phyloP scores from a whole-genome alignment of 2,888 invertebrate genomes.

The Disparrhopalites patrizii region DNA sequence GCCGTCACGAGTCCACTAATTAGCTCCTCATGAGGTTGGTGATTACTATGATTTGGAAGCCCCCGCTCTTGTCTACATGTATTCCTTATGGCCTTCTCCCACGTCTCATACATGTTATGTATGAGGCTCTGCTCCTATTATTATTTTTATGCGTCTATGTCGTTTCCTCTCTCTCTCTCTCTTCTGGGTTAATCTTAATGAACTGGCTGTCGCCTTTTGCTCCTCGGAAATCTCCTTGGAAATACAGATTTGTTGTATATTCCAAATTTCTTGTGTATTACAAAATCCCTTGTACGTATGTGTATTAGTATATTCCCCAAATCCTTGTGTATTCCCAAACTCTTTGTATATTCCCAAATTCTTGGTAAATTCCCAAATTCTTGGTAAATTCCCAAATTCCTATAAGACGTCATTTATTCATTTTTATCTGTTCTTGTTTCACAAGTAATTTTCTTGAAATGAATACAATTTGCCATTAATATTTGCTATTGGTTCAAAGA shows the following conservation, averaged over 20 bases:
- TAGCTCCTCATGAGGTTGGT: constrained; percentile 36
- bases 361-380: too few relatives aligned
- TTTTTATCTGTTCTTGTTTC: too few relatives aligned
- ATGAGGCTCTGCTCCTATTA: constrained; percentile 8
- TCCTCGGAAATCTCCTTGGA: neutral
- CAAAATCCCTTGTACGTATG: neutral
- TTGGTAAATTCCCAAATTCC: too few relatives aligned
- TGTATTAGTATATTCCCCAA: neutral
- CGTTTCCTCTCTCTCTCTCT: neutral
- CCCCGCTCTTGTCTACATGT: constrained; percentile 8
- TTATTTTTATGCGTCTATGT: neutral
- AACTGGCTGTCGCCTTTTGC: neutral
- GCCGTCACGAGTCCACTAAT: constrained; percentile 48
- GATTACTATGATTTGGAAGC: too few relatives aligned
- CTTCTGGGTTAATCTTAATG: neutral
- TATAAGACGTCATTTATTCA: too few relatives aligned
- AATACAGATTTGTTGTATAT: neutral
- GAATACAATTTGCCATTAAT: too few relatives aligned
- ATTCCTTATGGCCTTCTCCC: constrained; percentile 3
- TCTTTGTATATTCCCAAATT: too few relatives aligned
- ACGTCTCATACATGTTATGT: too few relatives aligned
- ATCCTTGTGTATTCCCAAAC: too few relatives aligned
- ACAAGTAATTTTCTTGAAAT: too few relatives aligned
- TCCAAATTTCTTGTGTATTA: neutral
- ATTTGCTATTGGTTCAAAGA: too few relatives aligned